Evolutionary conservation across 2,888 invertebrate species (phyloP), one percentile per base, ranked within the genome.

Genomic region (Chaetoderma sp.): DNA sequence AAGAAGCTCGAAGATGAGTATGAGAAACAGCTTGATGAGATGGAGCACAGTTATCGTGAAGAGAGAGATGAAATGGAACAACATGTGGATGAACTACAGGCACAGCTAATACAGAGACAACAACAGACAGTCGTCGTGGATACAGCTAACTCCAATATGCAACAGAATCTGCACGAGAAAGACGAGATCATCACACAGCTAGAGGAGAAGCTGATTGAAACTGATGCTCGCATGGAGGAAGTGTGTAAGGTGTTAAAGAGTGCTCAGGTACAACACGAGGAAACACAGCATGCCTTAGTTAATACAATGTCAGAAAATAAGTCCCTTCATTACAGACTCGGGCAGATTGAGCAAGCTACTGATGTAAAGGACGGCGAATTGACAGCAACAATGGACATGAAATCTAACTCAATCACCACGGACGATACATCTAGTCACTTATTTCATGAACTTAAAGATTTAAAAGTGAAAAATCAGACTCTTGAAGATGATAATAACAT

Each of bases 131-230:
- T 68, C 21, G 75, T 80, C 70, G 73, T 78, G 27, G 81, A 83
- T 64, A 75, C 78, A n/a, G 70, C 82, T 32, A 77, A 80, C 13
- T 74, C 74, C 45, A 77, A 79, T 70, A 78, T 83, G 69, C 78
- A 80, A 16, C 77, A 79, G 32, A 92, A 92, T 72, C 89, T 96
- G 63, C 94, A 94, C 85, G 95, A 96, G 87, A 94, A 95, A 86
- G 96, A 96, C 47, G 89, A 96, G 74, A 89, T 93, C 72, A 91
- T 96, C 77, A 91, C 93, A 57, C 95, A 96, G 84, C 89, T 96
- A 88, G 94, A 96, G 82, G 94, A 95, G 78, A 93, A 94, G 78
- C 62, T 84, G 33, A 80, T 81, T 47, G 85, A 85, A 64, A 78
- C 75, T 69, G 82, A 84, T 64, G 78, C 72, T 54, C 82, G 79